Evolutionary conservation across 2,797 vertebrate genomes (phyloP).

Genomic region (Sebastes hopkinsi): DNA sequence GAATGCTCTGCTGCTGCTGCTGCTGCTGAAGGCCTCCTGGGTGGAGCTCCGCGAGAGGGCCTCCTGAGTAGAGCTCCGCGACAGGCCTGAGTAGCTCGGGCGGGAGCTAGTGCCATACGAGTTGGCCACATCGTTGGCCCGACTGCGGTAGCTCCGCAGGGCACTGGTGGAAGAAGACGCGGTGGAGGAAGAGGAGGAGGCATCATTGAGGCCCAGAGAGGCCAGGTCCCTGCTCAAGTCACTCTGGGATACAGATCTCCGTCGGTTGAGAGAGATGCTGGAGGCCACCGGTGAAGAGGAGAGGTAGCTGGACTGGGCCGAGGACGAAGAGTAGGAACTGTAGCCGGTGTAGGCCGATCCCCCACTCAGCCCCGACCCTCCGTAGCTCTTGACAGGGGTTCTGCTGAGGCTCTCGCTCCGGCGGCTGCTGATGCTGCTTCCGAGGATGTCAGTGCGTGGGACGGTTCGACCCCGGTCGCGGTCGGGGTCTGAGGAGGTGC

Average conservation of each 20-base stretch:
- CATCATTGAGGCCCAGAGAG: conserved; percentile 82
- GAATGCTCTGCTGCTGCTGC: conserved; percentile 70
- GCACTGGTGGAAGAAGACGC: conserved; percentile 78
- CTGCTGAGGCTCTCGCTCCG: conserved; percentile 86
- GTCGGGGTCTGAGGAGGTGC: conserved; percentile 84
- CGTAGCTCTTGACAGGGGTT: conserved; percentile 77
- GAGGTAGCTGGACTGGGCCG: conserved; percentile 85
- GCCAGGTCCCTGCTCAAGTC: conserved; percentile 92
- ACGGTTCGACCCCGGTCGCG: conserved; percentile 83
- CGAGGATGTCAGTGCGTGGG: conserved; percentile 85
- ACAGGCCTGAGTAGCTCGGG: conserved; percentile 63
- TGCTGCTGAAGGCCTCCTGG: conserved; percentile 79
- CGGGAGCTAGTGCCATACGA: conserved; percentile 74
- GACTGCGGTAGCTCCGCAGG: conserved; percentile 86
- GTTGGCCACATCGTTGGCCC: conserved; percentile 80
- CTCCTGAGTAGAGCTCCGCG: conserved; percentile 83
- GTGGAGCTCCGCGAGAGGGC: conserved; percentile 80
- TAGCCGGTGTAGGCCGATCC: conserved; percentile 83
- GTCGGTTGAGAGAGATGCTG: conserved; percentile 83
- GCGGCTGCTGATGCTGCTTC: conserved; percentile 72
- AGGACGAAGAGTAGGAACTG: conserved; percentile 74
- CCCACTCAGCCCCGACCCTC: conserved; percentile 84
- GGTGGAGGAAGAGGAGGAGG: conserved; percentile 72
- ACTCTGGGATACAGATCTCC: conserved; percentile 92
- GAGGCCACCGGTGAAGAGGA: conserved; percentile 76